These are phyloP conservation scores for Ctenosaura bakeri DNA, from an alignment of 2,797 vertebrate genomes.

Conservation along the genomic window DNA sequence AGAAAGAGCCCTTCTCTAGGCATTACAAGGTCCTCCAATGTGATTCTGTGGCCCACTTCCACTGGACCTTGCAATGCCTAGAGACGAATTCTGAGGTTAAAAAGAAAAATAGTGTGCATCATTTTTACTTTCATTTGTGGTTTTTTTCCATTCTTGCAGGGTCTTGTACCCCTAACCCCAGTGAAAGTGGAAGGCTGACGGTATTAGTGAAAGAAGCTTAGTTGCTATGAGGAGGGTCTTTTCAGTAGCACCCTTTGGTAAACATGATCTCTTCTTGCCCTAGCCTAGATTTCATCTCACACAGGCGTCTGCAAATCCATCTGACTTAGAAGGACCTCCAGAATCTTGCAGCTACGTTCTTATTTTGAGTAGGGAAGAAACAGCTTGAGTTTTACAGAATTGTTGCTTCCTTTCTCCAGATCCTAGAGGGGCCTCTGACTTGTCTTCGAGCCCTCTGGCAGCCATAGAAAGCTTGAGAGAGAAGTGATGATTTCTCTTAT, in stretches of 20 bases:
- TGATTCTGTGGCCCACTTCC: too few relatives aligned
- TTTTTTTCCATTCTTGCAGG: too few relatives aligned
- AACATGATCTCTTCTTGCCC: not conserved
- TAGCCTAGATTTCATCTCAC: not conserved
- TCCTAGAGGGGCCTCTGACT: not conserved
- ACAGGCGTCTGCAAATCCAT: not conserved
- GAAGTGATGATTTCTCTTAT: not conserved
- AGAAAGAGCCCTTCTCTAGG: too few relatives aligned
- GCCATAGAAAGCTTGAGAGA: not conserved
- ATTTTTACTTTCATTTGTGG: too few relatives aligned
- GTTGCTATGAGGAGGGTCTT: not conserved
- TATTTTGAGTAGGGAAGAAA: not conserved
- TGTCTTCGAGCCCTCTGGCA: too few relatives aligned
- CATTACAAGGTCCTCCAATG: too few relatives aligned
- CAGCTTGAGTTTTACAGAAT: not conserved
- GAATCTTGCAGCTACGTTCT: not conserved
- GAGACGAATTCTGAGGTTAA: too few relatives aligned
- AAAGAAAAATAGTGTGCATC: too few relatives aligned
- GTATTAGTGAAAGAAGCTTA: not conserved
- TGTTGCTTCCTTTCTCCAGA: not conserved
- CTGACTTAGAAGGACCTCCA: not conserved
- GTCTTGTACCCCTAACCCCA: too few relatives aligned
- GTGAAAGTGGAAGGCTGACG: too few relatives aligned
- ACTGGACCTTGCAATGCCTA: too few relatives aligned
- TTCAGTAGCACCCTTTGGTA: not conserved